Evolutionary conservation across 2,888 invertebrate species (phyloP).

Genomic region (Cryptus armator): DNA sequence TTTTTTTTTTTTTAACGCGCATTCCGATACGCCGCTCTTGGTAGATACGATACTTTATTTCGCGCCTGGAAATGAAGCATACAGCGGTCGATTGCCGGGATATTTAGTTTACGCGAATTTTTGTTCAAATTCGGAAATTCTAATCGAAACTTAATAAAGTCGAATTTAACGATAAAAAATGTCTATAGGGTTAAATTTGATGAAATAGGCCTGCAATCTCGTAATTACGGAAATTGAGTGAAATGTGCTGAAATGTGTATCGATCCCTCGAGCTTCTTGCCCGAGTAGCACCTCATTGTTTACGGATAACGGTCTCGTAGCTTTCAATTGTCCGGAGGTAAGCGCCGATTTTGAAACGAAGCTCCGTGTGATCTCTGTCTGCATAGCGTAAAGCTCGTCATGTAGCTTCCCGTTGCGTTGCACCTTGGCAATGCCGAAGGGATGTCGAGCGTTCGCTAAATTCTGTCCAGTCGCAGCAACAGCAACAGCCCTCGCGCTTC

Average conservation of each 20-base stretch:
- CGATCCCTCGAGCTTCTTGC: not conserved
- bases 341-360: constrained; percentile 43
- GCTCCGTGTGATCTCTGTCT: constrained; percentile 41
- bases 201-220: not conserved
- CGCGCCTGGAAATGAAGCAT: not conserved
- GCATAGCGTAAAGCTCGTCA: constrained; percentile 44
- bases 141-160: too few species aligned
- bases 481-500: constrained; percentile 22
- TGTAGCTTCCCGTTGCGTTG: constrained; percentile 25
- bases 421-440: not conserved
- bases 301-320: not conserved
- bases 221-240: constrained; percentile 7
- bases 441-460: constrained; percentile 38
- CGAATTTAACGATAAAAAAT: too few species aligned
- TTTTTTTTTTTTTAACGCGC: constrained; percentile 1
- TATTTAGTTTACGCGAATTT: too few species aligned
- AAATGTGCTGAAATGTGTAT: not conserved
- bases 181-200: too few species aligned
- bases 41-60: not conserved
- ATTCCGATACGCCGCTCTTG: not conserved
- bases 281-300: not conserved
- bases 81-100: not conserved
- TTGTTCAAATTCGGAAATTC: too few species aligned
- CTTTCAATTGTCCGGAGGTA: constrained; percentile 47
- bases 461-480: constrained; percentile 8